These are phyloP conservation scores for Lathamus discolor DNA, from an alignment of 2,113 vertebrate species.

Conservation along the genomic window DNA sequence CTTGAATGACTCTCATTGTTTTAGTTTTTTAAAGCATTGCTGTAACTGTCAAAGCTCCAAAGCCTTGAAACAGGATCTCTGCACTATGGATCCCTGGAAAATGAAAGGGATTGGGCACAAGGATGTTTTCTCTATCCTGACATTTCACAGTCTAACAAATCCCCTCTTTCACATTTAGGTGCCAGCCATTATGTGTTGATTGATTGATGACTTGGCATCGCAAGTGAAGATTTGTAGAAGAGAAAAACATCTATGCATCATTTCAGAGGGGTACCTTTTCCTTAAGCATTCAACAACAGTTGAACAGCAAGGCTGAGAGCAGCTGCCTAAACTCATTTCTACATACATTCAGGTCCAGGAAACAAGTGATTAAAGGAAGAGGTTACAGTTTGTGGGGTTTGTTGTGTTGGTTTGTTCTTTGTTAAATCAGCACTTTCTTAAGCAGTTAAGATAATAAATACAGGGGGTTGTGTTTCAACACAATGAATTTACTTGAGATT, in stretches of 20 bases:
- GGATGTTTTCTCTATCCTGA: background rate
- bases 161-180: background rate
- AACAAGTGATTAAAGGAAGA: background rate
- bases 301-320: background rate
- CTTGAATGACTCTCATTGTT: background rate
- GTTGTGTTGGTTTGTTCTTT: background rate
- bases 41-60: background rate
- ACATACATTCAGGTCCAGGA: background rate
- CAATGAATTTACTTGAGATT: background rate
- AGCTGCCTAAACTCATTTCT: background rate
- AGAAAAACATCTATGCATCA: background rate
- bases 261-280: background rate
- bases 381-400: background rate
- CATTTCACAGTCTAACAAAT: background rate
- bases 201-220: too few species aligned
- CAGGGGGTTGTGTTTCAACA: background rate
- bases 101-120: background rate
- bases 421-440: constrained; percentile 4
- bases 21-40: background rate
- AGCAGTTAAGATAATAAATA: constrained; percentile 8
- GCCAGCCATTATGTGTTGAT: background rate
- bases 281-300: background rate
- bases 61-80: background rate
- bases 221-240: background rate
- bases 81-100: background rate